Conservation (phyloP, 2,888 invertebrate species). For the Cantharis nigra region DNA sequence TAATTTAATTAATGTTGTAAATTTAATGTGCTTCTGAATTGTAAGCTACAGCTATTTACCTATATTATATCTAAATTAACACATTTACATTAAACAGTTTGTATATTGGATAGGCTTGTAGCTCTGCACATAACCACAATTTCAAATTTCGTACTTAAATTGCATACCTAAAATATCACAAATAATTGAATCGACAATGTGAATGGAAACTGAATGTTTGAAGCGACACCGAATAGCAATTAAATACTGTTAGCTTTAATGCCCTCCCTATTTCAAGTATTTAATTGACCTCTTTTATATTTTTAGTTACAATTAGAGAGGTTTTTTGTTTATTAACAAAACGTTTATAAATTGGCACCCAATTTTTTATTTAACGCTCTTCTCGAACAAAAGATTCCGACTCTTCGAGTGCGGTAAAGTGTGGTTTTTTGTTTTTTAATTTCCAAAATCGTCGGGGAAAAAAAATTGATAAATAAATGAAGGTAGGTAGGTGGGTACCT, state of each 20-base stretch:
- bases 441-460: not conserved
- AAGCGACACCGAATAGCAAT: not conserved
- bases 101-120: not conserved
- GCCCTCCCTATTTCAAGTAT: not conserved
- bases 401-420: no score
- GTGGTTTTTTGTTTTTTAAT: no score
- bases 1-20: not conserved
- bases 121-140: not conserved
- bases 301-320: not conserved
- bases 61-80: slow-evolving; percentile 2
- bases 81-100: slow-evolving; percentile 3
- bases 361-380: not conserved
- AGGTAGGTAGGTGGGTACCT: not conserved
- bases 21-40: not conserved
- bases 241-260: not conserved
- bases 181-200: slow-evolving; percentile 2
- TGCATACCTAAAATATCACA: not conserved
- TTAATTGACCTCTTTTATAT: not conserved
- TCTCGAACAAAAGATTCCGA: not conserved
- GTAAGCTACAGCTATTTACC: not conserved
- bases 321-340: not conserved
- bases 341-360: not conserved
- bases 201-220: not conserved
- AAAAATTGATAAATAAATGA: not conserved
- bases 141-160: slow-evolving; percentile 1